Conservation (phyloP, 2,797 vertebrate genomes). For the Simalia tracyae region DNA sequence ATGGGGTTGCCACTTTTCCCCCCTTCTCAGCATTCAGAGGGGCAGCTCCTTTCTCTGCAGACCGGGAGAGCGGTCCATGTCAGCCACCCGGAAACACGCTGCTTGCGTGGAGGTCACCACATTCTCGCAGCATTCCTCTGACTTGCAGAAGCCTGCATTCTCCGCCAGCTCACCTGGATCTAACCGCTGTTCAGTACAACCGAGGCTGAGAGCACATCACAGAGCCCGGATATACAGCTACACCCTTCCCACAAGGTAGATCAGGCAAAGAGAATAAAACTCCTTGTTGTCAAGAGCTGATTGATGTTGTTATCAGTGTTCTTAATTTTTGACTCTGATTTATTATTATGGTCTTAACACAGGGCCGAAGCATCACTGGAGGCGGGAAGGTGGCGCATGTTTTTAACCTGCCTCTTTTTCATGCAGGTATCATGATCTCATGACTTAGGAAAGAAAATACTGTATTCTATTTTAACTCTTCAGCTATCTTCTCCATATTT, state of each 20-base stretch:
- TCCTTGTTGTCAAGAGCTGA: background rate
- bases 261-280: background rate
- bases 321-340: background rate
- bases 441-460: background rate
- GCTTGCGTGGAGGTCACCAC: background rate
- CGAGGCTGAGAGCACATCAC: background rate
- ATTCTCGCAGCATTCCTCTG: background rate
- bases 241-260: background rate
- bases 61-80: fast-evolving
- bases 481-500: too few species aligned
- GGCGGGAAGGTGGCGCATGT: background rate
- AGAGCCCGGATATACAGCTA: background rate
- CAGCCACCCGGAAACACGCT: background rate
- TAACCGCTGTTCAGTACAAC: background rate
- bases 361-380: background rate
- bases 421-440: background rate
- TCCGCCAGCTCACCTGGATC: background rate
- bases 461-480: too few species aligned
- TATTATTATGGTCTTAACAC: background rate
- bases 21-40: background rate
- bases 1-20: too few species aligned
- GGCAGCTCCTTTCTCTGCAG: background rate
- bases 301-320: background rate
- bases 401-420: background rate
- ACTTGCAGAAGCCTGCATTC: background rate